phyloP scores from a whole-genome alignment of 2,888 invertebrate species.

The Protophormia terraenovae region DNA sequence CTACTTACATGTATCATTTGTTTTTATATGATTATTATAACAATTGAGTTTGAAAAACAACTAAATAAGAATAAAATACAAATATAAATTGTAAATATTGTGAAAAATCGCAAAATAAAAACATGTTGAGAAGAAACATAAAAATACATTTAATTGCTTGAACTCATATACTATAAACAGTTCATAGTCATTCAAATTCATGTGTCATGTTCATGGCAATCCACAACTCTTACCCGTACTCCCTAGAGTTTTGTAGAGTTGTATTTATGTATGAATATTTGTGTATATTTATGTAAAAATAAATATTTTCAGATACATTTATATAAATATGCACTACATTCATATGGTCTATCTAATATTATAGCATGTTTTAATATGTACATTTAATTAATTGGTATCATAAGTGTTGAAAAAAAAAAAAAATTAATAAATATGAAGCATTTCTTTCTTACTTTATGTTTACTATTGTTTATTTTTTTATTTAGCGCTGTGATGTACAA shows the following conservation, averaged over 20 bases:
- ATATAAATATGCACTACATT: not conserved
- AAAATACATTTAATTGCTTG: conserved; percentile 9
- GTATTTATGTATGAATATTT: not conserved
- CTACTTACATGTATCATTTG: conserved; percentile 11
- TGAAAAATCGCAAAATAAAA: no score
- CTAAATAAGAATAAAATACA: conserved; percentile 5
- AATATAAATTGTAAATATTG: not conserved
- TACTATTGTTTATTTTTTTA: no score
- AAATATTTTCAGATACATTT: no score
- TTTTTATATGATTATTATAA: conserved; percentile 16
- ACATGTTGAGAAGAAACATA: not conserved
- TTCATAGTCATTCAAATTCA: conserved; percentile 14
- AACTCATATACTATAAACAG: not conserved
- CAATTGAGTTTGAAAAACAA: conserved; percentile 24
- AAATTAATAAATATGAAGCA: no score
- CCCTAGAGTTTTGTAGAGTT: conserved; percentile 7
- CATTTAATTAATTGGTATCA: conserved; percentile 39
- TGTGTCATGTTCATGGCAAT: conserved; percentile 50
- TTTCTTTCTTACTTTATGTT: no score
- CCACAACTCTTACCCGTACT: conserved; percentile 12
- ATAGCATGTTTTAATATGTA: conserved; percentile 10
- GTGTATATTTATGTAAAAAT: no score
- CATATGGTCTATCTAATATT: not conserved
- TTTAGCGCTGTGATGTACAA: no score
- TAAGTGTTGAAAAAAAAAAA: conserved; percentile 22